A percentile compares a stretch with the other conserved stretches of the same genome.
phyloP scores from a whole-genome alignment of 2,113 vertebrate genomes.

The Eptatretus burgeri region DNA sequence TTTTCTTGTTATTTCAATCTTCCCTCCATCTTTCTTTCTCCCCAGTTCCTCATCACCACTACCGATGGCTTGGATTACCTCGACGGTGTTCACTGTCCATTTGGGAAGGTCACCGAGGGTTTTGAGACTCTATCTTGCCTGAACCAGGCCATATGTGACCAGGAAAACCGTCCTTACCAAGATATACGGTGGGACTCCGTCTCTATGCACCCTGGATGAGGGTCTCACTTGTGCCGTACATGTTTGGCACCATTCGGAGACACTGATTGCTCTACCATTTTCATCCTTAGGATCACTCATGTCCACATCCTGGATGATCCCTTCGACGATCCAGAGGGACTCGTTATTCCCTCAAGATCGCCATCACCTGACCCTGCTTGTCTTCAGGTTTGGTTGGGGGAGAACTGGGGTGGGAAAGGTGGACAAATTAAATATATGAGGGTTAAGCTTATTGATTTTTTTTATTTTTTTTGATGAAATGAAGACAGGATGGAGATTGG shows the following conservation, averaged over 20 bases:
- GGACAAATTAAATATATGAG: too few species aligned
- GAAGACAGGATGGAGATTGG: too few species aligned
- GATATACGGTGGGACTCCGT: constrained; percentile 41
- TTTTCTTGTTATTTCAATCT: constrained; percentile 9
- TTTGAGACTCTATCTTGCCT: constrained; percentile 60
- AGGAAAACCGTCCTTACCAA: constrained; percentile 69
- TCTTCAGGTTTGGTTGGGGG: too few species aligned
- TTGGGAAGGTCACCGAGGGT: constrained; percentile 82
- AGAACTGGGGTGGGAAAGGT: too few species aligned
- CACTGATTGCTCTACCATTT: not conserved
- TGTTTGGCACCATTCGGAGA: too few species aligned
- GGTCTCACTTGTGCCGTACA: too few species aligned
- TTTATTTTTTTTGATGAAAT: too few species aligned
- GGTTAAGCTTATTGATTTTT: too few species aligned
- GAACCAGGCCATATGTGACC: constrained; percentile 73
- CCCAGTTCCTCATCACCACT: constrained; percentile 67
- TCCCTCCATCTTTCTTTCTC: not conserved
- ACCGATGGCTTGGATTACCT: constrained; percentile 73
- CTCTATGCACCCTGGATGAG: too few species aligned
- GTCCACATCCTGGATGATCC: constrained; percentile 84
- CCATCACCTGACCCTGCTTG: constrained; percentile 37
- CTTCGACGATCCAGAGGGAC: constrained; percentile 52
- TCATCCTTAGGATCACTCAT: constrained; percentile 49
- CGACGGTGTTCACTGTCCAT: constrained; percentile 68
- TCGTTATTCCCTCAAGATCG: constrained; percentile 50